Percentiles rank a stretch among this genome's conserved stretches.
These are phyloP conservation scores for Chiropotes sagulatus DNA, from an alignment of 2,797 vertebrate species.

Conservation along the genomic window DNA sequence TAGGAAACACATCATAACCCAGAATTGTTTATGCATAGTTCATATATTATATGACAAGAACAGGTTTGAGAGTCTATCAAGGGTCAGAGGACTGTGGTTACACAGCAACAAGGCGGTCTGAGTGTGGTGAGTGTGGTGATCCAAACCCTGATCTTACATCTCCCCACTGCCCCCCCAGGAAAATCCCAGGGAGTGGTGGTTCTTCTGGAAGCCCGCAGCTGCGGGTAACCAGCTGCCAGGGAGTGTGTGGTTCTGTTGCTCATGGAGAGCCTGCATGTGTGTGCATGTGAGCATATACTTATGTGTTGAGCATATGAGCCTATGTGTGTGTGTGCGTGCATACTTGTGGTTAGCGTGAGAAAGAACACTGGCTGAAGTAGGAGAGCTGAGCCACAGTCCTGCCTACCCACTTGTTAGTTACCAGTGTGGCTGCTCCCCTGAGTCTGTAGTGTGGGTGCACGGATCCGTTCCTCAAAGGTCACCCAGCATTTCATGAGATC, in stretches of 20 bases:
- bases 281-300: too few species aligned
- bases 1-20: conserved; percentile 63
- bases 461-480: neutral
- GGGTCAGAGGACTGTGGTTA: conserved; percentile 52
- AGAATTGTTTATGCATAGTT: conserved; percentile 65
- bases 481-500: rapidly evolving
- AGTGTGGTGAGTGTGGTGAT: neutral
- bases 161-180: neutral
- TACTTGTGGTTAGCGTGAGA: neutral
- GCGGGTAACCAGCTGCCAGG: neutral
- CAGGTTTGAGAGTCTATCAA: neutral
- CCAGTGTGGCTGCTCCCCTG: rapidly evolving
- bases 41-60: conserved; percentile 56
- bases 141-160: neutral
- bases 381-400: neutral
- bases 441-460: rapidly evolving
- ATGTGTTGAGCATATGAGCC: rapidly evolving
- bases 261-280: too few species aligned
- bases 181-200: neutral
- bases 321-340: neutral
- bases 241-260: neutral
- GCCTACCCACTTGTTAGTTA: rapidly evolving
- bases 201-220: neutral
- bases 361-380: rapidly evolving
- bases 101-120: neutral